These are phyloP conservation scores for Lindbergichthys nudifrons DNA, from an alignment of 2,797 vertebrate species.

Conservation along the genomic window DNA sequence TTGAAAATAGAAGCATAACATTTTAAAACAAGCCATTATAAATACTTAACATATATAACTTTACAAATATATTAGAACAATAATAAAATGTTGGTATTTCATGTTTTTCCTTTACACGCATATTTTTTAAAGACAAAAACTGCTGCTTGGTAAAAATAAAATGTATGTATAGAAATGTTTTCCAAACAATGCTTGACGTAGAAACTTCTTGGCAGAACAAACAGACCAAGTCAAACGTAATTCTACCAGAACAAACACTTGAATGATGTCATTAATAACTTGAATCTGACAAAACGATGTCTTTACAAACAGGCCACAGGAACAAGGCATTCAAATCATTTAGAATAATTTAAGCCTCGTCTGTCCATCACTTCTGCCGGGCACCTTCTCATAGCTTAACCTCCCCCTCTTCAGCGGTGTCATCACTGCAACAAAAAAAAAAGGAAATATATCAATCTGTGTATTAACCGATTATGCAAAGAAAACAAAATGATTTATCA, in stretches of 20 bases:
- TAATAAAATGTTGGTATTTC: background rate
- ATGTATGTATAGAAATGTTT: background rate
- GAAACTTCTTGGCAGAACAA: background rate
- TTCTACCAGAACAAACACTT: background rate
- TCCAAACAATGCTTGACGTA: background rate
- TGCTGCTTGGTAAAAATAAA: background rate
- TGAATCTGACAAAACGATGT: background rate
- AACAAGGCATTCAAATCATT: constrained; percentile 18
- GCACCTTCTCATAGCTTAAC: constrained; percentile 90
- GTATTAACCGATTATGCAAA: background rate
- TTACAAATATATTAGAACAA: background rate
- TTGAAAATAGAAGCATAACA: background rate
- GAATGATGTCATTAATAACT: background rate
- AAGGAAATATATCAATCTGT: constrained; percentile 43
- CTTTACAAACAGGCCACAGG: background rate
- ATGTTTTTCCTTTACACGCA: background rate
- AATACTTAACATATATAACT: background rate
- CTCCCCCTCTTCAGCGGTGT: constrained; percentile 85
- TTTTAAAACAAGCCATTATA: background rate
- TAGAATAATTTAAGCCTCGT: constrained; percentile 92
- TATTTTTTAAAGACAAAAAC: background rate
- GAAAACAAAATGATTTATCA: background rate
- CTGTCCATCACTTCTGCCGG: constrained; percentile 92
- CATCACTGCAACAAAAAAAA: constrained; percentile 66
- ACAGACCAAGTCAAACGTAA: background rate